Conservation (phyloP, 2,113 vertebrate genomes). For the Pelusios castaneus region DNA sequence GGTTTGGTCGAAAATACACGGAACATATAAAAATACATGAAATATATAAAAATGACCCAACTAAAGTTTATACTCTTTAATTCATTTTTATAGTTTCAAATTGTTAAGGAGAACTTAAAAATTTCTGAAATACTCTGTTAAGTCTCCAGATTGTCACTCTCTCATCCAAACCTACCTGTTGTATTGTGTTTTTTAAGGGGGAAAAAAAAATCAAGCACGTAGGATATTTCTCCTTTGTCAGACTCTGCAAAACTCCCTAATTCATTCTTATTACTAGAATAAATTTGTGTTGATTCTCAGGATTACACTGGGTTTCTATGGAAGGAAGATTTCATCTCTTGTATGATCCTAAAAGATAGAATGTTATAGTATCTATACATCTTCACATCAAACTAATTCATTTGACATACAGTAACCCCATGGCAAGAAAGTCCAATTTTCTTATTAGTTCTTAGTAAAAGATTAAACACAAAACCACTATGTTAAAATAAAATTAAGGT, state of each 20-base stretch:
- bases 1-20: neutral
- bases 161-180: neutral
- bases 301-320: neutral
- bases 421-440: conserved; percentile 39
- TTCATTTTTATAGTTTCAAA: neutral
- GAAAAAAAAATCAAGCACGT: neutral
- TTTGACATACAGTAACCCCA: conserved; percentile 58
- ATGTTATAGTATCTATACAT: neutral
- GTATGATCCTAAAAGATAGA: neutral
- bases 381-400: conserved; percentile 58
- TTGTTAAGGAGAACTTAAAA: neutral
- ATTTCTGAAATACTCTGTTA: neutral
- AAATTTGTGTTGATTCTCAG: neutral
- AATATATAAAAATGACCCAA: neutral
- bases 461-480: neutral
- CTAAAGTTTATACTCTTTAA: neutral
- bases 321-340: neutral
- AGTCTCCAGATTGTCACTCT: neutral
- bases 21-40: neutral
- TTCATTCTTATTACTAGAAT: neutral
- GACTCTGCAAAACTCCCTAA: neutral
- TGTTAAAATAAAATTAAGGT: conserved; percentile 33
- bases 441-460: conserved; percentile 51
- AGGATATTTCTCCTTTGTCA: neutral
- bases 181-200: neutral